Percentiles rank a stretch among this genome's conserved stretches.
Conservation (phyloP, 2,113 vertebrate genomes). For the Mystacornis crossleyi region DNA sequence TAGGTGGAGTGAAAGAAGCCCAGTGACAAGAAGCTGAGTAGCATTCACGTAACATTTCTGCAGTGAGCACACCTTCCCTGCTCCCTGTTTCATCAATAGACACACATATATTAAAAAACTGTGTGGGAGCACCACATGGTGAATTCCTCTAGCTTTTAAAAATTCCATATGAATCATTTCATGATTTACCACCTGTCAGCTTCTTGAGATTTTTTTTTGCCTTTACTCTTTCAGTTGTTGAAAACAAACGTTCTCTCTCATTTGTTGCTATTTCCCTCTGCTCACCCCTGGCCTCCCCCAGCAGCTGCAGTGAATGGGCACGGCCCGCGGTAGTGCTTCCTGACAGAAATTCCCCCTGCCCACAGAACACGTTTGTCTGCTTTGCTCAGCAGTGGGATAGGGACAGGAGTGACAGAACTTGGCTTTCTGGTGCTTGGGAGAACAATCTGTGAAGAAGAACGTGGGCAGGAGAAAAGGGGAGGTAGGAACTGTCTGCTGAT, state of each 20-base stretch:
- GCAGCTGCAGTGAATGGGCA: not conserved
- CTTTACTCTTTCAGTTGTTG: not conserved
- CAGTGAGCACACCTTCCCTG: not conserved
- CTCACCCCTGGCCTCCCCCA: not conserved
- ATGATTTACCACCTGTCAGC: constrained; percentile 25
- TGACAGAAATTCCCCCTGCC: not conserved
- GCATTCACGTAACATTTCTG: not conserved
- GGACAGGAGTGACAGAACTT: not conserved
- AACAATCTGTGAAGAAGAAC: not conserved
- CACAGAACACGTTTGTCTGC: not conserved
- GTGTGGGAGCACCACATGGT: constrained; percentile 44
- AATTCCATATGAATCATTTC: not conserved
- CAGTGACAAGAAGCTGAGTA: constrained; percentile 31
- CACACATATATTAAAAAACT: constrained; percentile 16
- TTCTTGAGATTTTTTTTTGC: not conserved
- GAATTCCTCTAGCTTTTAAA: not conserved
- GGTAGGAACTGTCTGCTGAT: not conserved
- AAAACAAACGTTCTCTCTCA: not conserved
- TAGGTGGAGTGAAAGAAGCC: constrained; percentile 26
- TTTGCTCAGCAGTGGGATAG: not conserved
- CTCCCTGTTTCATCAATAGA: constrained; percentile 9
- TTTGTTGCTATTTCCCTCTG: not conserved
- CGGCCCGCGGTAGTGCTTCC: fast-evolving
- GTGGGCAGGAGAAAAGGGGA: not conserved
- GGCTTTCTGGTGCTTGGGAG: not conserved